Conservation (phyloP, 2,888 invertebrate species). For the Cryptophagus acutangulus region DNA sequence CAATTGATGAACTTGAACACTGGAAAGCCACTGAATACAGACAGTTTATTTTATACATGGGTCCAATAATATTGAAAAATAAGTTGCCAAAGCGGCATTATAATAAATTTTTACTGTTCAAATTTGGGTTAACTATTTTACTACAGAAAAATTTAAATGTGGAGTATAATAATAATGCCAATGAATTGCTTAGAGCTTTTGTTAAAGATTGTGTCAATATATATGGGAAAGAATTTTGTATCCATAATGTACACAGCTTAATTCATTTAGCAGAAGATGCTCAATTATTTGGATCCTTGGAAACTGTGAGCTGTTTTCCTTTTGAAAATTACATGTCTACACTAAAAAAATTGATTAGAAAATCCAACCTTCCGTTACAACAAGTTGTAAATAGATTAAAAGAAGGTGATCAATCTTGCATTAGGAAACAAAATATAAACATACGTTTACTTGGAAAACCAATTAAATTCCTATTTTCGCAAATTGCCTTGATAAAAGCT, state of each 20-base stretch:
- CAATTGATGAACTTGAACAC: conserved; percentile 21
- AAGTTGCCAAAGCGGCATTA: conserved; percentile 17
- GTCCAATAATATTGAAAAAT: conserved; percentile 19
- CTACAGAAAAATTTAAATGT: conserved; percentile 15
- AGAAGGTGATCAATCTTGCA: conserved; percentile 14
- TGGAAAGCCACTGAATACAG: conserved; percentile 31
- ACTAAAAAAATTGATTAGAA: conserved; percentile 14
- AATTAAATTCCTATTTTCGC: too few species aligned
- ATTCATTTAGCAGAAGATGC: conserved; percentile 18
- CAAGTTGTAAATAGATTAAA: conserved; percentile 12
- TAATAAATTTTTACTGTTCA: conserved; percentile 22
- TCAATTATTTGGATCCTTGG: conserved; percentile 12
- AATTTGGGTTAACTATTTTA: conserved; percentile 24
- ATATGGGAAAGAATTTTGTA: conserved; percentile 17
- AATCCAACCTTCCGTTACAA: conserved; percentile 14
- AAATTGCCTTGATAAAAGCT: too few species aligned
- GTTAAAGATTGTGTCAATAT: conserved; percentile 10
- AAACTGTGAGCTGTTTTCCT: conserved; percentile 14
- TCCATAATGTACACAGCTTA: conserved; percentile 14
- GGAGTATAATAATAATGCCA: conserved; percentile 21
- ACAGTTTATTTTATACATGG: conserved; percentile 25
- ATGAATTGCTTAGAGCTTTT: conserved; percentile 15
- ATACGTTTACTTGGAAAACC: too few species aligned
- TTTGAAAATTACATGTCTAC: conserved; percentile 16
- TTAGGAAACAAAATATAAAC: too few species aligned